A percentile compares a stretch with the other conserved stretches of the same genome.
These are phyloP conservation scores for Dolichomitus sp. DNA, from an alignment of 2,888 invertebrate species.

Conservation along the genomic window DNA sequence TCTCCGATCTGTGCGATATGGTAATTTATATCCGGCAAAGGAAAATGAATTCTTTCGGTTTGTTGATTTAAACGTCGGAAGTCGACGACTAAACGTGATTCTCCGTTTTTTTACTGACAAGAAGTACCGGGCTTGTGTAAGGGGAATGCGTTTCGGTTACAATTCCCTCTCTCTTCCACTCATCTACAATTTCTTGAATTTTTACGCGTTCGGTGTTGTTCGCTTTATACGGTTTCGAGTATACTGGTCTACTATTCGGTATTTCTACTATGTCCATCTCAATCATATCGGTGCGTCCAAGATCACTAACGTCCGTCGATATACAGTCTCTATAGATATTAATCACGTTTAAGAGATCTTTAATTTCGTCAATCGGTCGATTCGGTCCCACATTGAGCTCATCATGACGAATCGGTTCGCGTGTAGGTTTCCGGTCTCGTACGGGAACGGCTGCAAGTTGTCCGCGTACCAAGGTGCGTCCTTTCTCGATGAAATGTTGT, in stretches of 20 bases:
- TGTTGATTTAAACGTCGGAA: slow-evolving; percentile 53
- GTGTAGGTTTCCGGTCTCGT: not conserved
- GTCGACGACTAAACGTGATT: slow-evolving; percentile 49
- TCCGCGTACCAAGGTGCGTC: not conserved
- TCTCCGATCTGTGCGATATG: slow-evolving; percentile 17
- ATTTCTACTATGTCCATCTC: slow-evolving; percentile 25
- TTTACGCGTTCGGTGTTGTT: slow-evolving; percentile 52
- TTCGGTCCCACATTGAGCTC: too few relatives aligned
- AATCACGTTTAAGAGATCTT: too few relatives aligned
- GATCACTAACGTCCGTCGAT: slow-evolving; percentile 23
- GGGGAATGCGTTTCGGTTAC: slow-evolving; percentile 51
- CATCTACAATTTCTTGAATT: slow-evolving; percentile 49
- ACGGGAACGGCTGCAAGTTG: slow-evolving; percentile 1
- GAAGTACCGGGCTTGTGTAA: slow-evolving; percentile 54
- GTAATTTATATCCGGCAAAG: slow-evolving; percentile 58
- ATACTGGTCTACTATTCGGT: slow-evolving; percentile 36
- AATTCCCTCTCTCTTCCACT: slow-evolving; percentile 58
- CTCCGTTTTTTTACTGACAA: slow-evolving; percentile 51
- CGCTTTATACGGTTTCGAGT: slow-evolving; percentile 46
- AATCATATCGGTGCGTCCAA: slow-evolving; percentile 45
- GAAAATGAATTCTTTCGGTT: slow-evolving; percentile 63
- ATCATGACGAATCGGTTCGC: too few relatives aligned
- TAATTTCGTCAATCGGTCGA: too few relatives aligned
- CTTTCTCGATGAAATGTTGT: not conserved
- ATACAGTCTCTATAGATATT: slow-evolving; percentile 5